phyloP scores from a whole-genome alignment of 2,888 invertebrate species.

The Reticulitermes lucifugus region DNA sequence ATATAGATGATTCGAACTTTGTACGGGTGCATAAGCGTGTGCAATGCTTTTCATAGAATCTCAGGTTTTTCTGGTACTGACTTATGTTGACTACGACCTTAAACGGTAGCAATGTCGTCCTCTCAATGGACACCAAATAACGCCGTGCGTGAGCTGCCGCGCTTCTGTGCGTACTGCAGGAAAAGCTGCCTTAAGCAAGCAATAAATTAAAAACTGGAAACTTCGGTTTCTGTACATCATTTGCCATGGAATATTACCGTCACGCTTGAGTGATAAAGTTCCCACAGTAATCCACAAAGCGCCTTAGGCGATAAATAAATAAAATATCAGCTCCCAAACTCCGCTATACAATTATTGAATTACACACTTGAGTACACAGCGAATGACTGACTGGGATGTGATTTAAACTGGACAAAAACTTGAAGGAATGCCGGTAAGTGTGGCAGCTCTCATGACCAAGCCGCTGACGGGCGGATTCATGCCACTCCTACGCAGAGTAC shows the following conservation, averaged over 20 bases:
- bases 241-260: not conserved
- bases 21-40: too few relatives aligned
- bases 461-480: not conserved
- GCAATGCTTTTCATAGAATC: too few relatives aligned
- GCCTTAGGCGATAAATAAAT: not conserved
- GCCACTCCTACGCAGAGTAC: not conserved
- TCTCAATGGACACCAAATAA: too few relatives aligned
- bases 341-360: slow-evolving; percentile 19
- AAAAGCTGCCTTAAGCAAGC: not conserved
- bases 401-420: not conserved
- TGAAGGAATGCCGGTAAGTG: not conserved
- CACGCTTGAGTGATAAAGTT: not conserved
- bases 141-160: too few relatives aligned
- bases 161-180: too few relatives aligned
- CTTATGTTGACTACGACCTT: too few relatives aligned
- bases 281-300: not conserved
- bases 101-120: too few relatives aligned
- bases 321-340: not conserved
- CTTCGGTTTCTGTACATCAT: not conserved
- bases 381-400: not conserved
- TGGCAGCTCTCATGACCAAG: not conserved
- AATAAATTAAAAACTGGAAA: not conserved
- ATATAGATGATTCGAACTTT: too few relatives aligned
- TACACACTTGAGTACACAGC: slow-evolving; percentile 9
- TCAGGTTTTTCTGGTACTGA: too few relatives aligned